These are phyloP conservation scores for Cantharis lateralis DNA, from an alignment of 2,888 invertebrate species.

Conservation along the genomic window DNA sequence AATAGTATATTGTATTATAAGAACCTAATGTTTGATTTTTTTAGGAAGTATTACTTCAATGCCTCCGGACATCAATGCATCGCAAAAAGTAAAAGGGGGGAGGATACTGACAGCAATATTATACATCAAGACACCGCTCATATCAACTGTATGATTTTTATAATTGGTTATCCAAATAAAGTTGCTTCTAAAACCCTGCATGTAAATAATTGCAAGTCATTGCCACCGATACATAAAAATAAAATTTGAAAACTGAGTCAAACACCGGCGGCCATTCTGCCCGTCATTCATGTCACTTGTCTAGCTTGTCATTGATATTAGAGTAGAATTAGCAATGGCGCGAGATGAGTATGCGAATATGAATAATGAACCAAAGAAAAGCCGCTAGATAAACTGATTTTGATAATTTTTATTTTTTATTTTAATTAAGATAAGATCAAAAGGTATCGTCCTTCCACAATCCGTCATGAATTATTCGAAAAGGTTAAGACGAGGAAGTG, in stretches of 20 bases:
- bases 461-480: neutral
- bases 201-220: conserved; percentile 45
- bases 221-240: conserved; percentile 38
- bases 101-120: neutral
- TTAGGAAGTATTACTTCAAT: too few relatives aligned
- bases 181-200: neutral
- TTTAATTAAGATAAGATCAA: neutral
- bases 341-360: conserved; percentile 52
- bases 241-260: conserved; percentile 22
- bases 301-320: conserved; percentile 50
- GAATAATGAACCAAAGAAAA: conserved; percentile 51
- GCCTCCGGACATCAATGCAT: too few relatives aligned
- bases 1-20: too few relatives aligned
- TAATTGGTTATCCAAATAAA: neutral
- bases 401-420: conserved; percentile 4
- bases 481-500: neutral
- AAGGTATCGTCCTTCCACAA: neutral
- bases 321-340: conserved; percentile 43
- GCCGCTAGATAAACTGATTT: conserved; percentile 35
- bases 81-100: neutral
- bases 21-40: too few relatives aligned
- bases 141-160: neutral
- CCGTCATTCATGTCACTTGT: conserved; percentile 53
- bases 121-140: neutral
- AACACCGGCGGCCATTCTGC: conserved; percentile 54